Evolutionary conservation across 2,113 vertebrate species (phyloP).

Genomic region (Microtus pennsylvanicus): DNA sequence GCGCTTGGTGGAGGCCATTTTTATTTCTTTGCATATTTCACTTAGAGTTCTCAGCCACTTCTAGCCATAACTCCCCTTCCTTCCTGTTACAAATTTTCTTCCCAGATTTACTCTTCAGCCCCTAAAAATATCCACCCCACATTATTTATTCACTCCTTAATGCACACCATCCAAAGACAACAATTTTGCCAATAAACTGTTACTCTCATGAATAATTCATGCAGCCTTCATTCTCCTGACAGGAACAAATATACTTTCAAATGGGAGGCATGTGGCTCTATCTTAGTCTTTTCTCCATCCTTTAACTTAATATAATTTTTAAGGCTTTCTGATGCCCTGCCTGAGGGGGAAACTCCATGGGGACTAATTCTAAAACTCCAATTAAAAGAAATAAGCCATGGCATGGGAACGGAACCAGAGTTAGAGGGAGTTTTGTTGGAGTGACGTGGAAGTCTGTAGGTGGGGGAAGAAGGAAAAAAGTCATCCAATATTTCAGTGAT

Average conservation of each 20-base stretch:
- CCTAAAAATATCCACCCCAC: conserved; percentile 80
- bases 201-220: conserved; percentile 82
- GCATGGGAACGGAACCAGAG: conserved; percentile 10
- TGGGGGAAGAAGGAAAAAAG: background rate
- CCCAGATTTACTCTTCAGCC: conserved; percentile 76
- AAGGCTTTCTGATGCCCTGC: conserved; percentile 62
- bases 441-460: background rate
- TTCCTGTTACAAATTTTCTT: conserved; percentile 71
- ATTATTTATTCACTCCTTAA: conserved; percentile 84
- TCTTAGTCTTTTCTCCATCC: conserved; percentile 71
- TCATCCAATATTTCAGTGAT: background rate
- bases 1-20: background rate
- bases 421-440: background rate
- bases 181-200: conserved; percentile 84
- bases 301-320: conserved; percentile 59
- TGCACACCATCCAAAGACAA: conserved; percentile 82
- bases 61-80: conserved; percentile 59
- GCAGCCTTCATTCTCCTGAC: conserved; percentile 75
- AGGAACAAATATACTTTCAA: conserved; percentile 80
- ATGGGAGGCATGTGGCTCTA: conserved; percentile 68
- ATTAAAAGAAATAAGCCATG: conserved; percentile 74
- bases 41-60: conserved; percentile 42
- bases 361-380: conserved; percentile 54
- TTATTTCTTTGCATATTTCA: conserved; percentile 75
- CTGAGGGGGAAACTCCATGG: conserved; percentile 50